Evolutionary conservation across 1,140 invertebrate species (phyloP).

Genomic region (Solenopsis invicta): DNA sequence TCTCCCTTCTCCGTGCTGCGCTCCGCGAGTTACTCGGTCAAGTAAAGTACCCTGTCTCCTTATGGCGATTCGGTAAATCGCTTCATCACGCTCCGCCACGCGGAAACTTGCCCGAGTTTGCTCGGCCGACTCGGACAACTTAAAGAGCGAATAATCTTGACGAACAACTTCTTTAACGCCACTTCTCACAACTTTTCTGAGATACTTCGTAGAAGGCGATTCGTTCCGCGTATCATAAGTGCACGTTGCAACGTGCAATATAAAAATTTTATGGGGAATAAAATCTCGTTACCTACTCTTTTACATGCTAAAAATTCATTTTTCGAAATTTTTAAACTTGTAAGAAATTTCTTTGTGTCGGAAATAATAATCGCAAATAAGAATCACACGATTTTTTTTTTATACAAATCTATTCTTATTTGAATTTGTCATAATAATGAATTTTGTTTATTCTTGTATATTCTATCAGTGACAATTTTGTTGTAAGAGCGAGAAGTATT

Average conservation of each 20-base stretch:
- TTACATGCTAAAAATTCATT: neutral
- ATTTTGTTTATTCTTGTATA: neutral
- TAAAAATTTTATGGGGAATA: neutral
- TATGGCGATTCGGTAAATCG: slow-evolving; percentile 59
- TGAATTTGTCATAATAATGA: neutral
- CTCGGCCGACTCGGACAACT: slow-evolving; percentile 13
- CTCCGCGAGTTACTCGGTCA: slow-evolving; percentile 29
- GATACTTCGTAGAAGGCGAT: slow-evolving; percentile 10
- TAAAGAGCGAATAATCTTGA: slow-evolving; percentile 22
- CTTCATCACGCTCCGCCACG: slow-evolving; percentile 47
- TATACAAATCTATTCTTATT: too few species aligned
- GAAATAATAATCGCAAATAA: neutral
- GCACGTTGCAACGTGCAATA: neutral
- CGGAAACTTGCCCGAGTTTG: slow-evolving; percentile 27
- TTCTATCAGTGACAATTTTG: neutral
- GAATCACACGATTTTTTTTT: neutral
- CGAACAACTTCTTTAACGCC: neutral
- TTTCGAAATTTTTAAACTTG: neutral
- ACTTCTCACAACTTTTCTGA: neutral
- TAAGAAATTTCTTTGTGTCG: neutral
- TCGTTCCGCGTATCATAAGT: neutral
- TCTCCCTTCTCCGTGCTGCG: neutral
- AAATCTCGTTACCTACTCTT: neutral
- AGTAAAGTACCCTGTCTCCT: slow-evolving; percentile 46
- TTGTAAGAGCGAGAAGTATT: neutral